Base-by-base conservation (phyloP, 2,113 vertebrate genomes). In the Patagioenas fasciata region DNA sequence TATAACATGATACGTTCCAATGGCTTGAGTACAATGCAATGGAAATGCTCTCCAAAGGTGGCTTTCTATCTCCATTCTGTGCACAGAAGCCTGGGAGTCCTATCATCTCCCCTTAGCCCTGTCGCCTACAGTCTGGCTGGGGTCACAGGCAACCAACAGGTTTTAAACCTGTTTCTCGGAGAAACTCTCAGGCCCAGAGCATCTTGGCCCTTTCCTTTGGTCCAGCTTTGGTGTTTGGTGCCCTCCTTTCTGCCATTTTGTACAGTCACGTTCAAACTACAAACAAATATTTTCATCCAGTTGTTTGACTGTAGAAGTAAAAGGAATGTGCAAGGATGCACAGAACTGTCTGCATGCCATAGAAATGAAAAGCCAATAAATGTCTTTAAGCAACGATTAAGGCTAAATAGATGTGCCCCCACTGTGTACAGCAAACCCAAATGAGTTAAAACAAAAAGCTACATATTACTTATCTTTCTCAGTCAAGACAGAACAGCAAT, bases 141-240 rank as follows among this genome's bases (percentile, higher is more conserved):
- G 24, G 8, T 26, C 70, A 18, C 3, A 1, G 47, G 29, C 6
- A 75, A 28, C 28, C 38, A 56, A 2, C 1, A 4, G 61, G 5
- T 34, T 90, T 90, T 48, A 42, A 47, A 13, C 7, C 4, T 15
- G n/a, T 8, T 32, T 75, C 50, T 32, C 50, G 13, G 42, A 64
- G 42, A 31, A 58, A 36, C 28, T 57, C 25, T 24, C 17, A 28
- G n/a, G 44, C 25, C 14, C 53, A 54, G 36, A 80, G 51, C 36
- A 48, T 42, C 50, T 48, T 23, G 11, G 25, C 42, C 56, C 20
- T 40, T 75, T 21, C 34, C 36, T 57, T 56, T 21, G 61, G n/a
- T 13, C 40, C 40, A 36, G 32, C 56, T 69, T 70, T 40, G 58
- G 34, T 29, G 13, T 16, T 60, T 34, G 65, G 47, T 44, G 40